phyloP scores from a whole-genome alignment of 2,888 invertebrate genomes.

The Aromia moschata region DNA sequence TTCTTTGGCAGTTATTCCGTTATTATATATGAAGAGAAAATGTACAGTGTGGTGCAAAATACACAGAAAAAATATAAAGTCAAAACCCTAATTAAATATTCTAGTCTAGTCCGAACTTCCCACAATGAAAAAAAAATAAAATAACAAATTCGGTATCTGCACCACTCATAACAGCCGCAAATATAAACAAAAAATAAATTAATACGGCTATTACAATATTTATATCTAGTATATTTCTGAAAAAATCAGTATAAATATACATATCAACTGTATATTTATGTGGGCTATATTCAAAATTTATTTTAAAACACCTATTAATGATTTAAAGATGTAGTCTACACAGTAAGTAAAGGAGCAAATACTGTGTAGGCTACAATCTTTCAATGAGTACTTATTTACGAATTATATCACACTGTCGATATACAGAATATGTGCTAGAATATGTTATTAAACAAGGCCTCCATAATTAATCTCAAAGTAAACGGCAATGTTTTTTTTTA shows the following conservation, averaged over 20 bases:
- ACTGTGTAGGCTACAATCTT: conserved; percentile 4
- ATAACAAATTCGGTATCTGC: conserved; percentile 7
- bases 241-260: conserved; percentile 12
- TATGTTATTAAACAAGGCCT: too few species aligned
- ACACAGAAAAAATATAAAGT: too few species aligned
- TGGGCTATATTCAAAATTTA: conserved; percentile 20
- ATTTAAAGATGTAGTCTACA: neutral
- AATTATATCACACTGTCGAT: conserved; percentile 13
- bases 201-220: conserved; percentile 3
- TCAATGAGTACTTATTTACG: conserved; percentile 9
- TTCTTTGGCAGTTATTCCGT: conserved; percentile 54
- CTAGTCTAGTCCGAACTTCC: too few species aligned
- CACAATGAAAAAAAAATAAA: neutral
- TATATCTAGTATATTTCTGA: conserved; percentile 4
- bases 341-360: neutral
- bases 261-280: conserved; percentile 14
- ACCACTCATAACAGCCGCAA: conserved; percentile 19
- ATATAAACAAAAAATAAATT: conserved; percentile 14
- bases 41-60: conserved; percentile 30
- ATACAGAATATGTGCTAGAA: conserved; percentile 12
- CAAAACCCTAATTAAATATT: too few species aligned
- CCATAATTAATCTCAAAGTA: too few species aligned
- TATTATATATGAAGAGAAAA: conserved; percentile 36
- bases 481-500: neutral
- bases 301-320: conserved; percentile 22